Evolutionary conservation across 2,797 vertebrate species (phyloP), one percentile per base, ranked within the genome.

Genomic region (Perodicticus potto): DNA sequence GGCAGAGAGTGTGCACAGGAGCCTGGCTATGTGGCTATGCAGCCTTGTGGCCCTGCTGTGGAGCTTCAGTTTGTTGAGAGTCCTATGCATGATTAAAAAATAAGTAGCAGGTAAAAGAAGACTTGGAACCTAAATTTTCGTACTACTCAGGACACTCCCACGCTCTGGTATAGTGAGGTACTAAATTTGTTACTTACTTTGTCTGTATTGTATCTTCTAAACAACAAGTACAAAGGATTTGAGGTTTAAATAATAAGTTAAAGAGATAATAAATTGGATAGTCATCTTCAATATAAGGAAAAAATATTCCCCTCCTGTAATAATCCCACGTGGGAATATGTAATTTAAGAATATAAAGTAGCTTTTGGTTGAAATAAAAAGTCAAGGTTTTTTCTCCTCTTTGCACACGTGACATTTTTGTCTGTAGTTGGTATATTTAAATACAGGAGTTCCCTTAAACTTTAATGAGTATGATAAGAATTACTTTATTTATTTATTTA

Each of bases 281-380:
- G 23, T 88, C 65, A 82, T 7, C 93, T 94, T 86, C 61, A 2
- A 27, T 80, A 74, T 67, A 40, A 82, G n/a, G 37, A 89, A 86
- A 67, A 63, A 74, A 65, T 57, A 45, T 65, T 59, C 5, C 65
- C 17, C 13, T 94, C n/a, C 57, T 63, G 9, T 61, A 59, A 80
- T 91, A 93, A 88, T 73, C 69, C 81, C 49, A 81, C 19, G 4
- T 63, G 57, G 16, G 6, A 86, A 72, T 76, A 61, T 25, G 0
- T 94, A 72, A 92, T 57, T 87, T 94, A 88, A 95, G 14, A 89
- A 83, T 74, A 89, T 55, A 93, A 84, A 67, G 55, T 49, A 61
- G 22, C 45, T 82, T 86, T 76, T 74, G 40, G 43, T 55, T 82
- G 16, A 96, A 96, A 81, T 84, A n/a, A 70, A 53, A 88, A 61